These are phyloP conservation scores for Dicrostonyx torquatus DNA, from an alignment of 2,797 vertebrate species.

Conservation along the genomic window DNA sequence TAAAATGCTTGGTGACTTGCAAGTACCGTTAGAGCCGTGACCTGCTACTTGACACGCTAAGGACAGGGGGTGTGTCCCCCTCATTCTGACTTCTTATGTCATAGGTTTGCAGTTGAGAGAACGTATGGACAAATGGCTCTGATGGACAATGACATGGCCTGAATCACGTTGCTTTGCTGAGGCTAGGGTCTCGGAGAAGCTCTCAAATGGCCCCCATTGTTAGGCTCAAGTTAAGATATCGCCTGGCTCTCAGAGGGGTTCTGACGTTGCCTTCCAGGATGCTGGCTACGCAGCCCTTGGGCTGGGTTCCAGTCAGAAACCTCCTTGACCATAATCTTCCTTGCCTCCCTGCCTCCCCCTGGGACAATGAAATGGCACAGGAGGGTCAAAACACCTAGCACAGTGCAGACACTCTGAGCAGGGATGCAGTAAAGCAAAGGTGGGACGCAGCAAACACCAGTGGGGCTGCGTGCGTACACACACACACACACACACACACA, in stretches of 20 bases:
- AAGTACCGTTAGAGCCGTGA: neutral
- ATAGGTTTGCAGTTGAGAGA: neutral
- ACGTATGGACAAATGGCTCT: neutral
- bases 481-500: too few relatives aligned
- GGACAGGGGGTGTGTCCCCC: neutral
- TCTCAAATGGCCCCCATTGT: neutral
- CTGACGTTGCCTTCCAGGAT: neutral
- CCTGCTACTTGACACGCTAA: neutral
- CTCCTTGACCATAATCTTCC: neutral
- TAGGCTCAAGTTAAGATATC: neutral
- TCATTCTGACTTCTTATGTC: neutral
- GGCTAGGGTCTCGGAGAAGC: neutral
- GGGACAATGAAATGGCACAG: neutral
- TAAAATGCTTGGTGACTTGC: neutral
- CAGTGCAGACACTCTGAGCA: neutral
- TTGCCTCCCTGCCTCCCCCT: neutral
- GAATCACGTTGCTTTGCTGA: neutral
- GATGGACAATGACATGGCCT: fast-evolving
- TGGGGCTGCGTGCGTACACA: too few relatives aligned
- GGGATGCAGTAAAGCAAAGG: neutral
- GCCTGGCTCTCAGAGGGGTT: neutral
- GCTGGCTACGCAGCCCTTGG: neutral
- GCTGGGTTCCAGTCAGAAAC: neutral
- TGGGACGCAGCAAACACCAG: neutral
- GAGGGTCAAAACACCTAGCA: neutral